Evolutionary conservation across 2,888 invertebrate species (phyloP).

Genomic region (Buathra laborator): DNA sequence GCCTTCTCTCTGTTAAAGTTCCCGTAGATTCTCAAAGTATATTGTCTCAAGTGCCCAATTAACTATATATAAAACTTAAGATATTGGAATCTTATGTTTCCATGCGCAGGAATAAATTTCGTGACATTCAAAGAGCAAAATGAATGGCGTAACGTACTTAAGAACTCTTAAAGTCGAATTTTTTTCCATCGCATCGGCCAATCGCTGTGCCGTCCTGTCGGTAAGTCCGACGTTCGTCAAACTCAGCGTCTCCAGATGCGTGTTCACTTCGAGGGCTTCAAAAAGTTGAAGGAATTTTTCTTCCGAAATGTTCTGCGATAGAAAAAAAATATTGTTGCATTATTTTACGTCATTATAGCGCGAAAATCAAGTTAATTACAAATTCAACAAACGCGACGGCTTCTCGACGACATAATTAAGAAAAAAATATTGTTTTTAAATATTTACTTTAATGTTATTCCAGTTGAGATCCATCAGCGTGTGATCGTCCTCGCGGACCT

Average conservation of each 20-base stretch:
- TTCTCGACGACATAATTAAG: neutral
- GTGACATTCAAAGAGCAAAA: neutral
- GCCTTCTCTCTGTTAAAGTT: neutral
- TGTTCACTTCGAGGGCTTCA: constrained; percentile 95
- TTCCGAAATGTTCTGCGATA: constrained; percentile 96
- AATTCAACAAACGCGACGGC: neutral
- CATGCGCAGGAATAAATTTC: constrained; percentile 38
- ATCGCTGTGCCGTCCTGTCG: constrained; percentile 93
- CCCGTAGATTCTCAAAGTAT: no score
- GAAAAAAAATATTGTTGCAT: constrained; percentile 8
- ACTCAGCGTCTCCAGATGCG: constrained; percentile 95
- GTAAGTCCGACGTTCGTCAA: constrained; percentile 97
- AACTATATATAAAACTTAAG: neutral
- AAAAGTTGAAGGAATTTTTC: constrained; percentile 97
- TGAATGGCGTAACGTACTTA: constrained; percentile 86
- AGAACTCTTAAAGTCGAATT: constrained; percentile 93
- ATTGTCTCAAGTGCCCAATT: neutral
- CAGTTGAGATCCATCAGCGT: constrained; percentile 97
- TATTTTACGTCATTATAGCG: neutral
- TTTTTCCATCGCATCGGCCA: constrained; percentile 93
- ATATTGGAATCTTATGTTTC: neutral
- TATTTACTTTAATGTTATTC: constrained; percentile 98
- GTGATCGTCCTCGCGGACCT: constrained; percentile 95
- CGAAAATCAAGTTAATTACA: neutral
- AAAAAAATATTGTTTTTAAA: neutral